Evolutionary conservation across 2,797 vertebrate genomes (phyloP), one percentile per base, ranked within the genome.

Genomic region (Clarias fuscus): DNA sequence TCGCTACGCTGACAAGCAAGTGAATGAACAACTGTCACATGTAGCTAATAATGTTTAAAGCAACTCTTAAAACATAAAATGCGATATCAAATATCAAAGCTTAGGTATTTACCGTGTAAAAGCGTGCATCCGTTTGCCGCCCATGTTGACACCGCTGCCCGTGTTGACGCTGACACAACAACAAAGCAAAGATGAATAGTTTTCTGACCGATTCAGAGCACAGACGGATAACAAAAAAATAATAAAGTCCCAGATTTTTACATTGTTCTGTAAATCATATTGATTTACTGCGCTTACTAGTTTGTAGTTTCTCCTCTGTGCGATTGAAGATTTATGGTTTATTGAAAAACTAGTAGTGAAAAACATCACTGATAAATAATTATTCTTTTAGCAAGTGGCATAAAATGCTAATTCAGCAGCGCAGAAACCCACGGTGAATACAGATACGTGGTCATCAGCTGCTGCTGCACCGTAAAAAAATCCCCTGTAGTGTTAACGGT

Each of bases 311-410:
- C 37, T 48, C n/a, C 40, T 18, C 43, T 68, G n/a, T 67, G 22
- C 10, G 7, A 67, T 82, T 67, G 11, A 67, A 67, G 17, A 67
- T 81, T 67, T 27, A 81, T 67, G 15, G 64, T 67, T 53, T 27
- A 67, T 22, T 67, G 17, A 48, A 67, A 53, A 82, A 65, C 43
- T 67, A 53, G 40, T 68, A 67, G 40, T 53, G 65, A 80, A 62
- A 30, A 27, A 27, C 37, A 81, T 48, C 22, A 81, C 37, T 18
- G 37, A 80, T 80, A 43, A 79, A 80, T 80, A 43, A 65, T 65
- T n/a, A 65, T 65, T 65, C n/a, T 67, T 67, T 10, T 30, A 48
- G n/a, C 40, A 53, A 67, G 79, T 67, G 17, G 40, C 24, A 65
- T 53, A 20, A 67, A 53, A 20, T 20, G 40, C 37, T 65, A 24